Conservation (phyloP, 1,140 invertebrate species). For the Thereuonema tuberculata region DNA sequence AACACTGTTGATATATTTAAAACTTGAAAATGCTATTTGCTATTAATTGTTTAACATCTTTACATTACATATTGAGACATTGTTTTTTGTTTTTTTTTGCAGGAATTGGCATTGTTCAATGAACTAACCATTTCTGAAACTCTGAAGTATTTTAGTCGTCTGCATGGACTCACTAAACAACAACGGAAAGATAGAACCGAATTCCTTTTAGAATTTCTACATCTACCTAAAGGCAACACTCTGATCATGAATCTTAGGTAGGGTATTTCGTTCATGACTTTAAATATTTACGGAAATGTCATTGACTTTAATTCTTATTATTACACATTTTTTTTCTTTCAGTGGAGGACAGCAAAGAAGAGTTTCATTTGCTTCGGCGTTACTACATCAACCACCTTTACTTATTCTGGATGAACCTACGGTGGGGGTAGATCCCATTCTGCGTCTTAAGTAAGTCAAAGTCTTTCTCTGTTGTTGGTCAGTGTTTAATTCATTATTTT, state of each 20-base stretch:
- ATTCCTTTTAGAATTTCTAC: slow-evolving; percentile 78
- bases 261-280: slow-evolving; percentile 28
- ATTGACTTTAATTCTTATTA: neutral
- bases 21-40: too few species aligned
- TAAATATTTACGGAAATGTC: neutral
- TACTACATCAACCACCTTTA: slow-evolving; percentile 84
- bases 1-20: too few species aligned
- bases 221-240: slow-evolving; percentile 66
- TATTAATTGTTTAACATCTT: too few species aligned
- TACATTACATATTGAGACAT: too few species aligned
- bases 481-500: slow-evolving; percentile 1
- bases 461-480: neutral
- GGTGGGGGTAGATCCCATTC: slow-evolving; percentile 78
- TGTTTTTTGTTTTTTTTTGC: too few species aligned
- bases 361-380: slow-evolving; percentile 79
- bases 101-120: too few species aligned
- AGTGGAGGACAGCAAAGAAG: slow-evolving; percentile 85
- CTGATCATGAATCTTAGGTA: slow-evolving; percentile 78
- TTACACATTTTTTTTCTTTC: slow-evolving; percentile 27
- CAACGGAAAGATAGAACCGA: slow-evolving; percentile 81
- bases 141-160: too few species aligned
- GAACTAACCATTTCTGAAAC: too few species aligned
- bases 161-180: too few species aligned
- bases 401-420: too few species aligned
- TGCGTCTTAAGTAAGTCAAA: slow-evolving; percentile 59